A percentile compares a stretch with the other conserved stretches of the same genome.
Conservation (phyloP, 2,888 invertebrate genomes). For the Drosophila parthenogenetica region DNA sequence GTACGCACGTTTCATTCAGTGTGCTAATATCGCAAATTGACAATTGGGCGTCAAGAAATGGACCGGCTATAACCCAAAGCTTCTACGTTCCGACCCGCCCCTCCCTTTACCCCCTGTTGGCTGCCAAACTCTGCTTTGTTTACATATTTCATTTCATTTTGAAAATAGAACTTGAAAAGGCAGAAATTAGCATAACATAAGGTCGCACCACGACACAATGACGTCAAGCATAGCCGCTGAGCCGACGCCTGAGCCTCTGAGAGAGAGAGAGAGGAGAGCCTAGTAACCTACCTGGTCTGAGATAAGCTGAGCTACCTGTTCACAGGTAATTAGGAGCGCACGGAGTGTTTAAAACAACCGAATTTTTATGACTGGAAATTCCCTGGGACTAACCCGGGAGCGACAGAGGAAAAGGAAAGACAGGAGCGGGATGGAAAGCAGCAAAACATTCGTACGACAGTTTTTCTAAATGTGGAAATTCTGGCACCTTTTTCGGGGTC, state of each 20-base stretch:
- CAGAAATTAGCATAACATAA: conserved; percentile 73
- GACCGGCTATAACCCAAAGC: conserved; percentile 49
- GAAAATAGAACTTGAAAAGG: conserved; percentile 58
- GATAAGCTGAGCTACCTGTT: conserved; percentile 8
- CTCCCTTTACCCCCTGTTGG: neutral
- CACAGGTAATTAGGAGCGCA: conserved; percentile 44
- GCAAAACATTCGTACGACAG: conserved; percentile 31
- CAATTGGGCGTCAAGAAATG: conserved; percentile 68
- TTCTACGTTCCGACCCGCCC: neutral
- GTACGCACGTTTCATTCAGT: conserved; percentile 52
- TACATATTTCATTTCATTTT: conserved; percentile 60
- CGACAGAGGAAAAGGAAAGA: conserved; percentile 1
- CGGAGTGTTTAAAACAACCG: neutral
- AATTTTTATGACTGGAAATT: conserved; percentile 52
- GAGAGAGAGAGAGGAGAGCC: neutral
- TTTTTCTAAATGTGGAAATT: conserved; percentile 39
- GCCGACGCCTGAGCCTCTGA: neutral
- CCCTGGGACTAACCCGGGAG: conserved; percentile 22
- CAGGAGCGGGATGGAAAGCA: conserved; percentile 16
- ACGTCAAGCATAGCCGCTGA: conserved; percentile 53
- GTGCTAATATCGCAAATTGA: conserved; percentile 78
- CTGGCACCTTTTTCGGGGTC: conserved; percentile 45
- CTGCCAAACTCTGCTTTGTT: conserved; percentile 54
- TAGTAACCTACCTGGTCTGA: neutral
- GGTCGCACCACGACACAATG: conserved; percentile 41